A percentile compares a stretch with the other conserved stretches of the same genome.
These are phyloP conservation scores for Helicolenus hilgendorfi DNA, from an alignment of 2,797 vertebrate species.

Conservation along the genomic window DNA sequence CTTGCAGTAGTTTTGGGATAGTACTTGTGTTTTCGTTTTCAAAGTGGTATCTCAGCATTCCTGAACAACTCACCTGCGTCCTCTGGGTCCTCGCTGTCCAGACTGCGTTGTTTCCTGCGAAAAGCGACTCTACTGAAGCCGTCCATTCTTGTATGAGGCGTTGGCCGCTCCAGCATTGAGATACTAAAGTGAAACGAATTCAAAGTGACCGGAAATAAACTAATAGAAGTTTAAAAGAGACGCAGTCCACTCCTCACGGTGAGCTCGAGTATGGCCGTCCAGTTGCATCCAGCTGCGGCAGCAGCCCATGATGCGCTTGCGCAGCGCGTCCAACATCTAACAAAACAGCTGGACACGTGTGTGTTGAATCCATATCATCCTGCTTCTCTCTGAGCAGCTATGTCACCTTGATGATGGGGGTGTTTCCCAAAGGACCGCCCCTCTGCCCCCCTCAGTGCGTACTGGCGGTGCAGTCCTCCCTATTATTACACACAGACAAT, in stretches of 20 bases:
- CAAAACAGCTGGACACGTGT: background rate
- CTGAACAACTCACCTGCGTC: conserved; percentile 72
- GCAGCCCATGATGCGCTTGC: background rate
- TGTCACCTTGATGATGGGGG: conserved; percentile 38
- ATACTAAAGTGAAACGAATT: background rate
- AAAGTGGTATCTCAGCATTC: background rate
- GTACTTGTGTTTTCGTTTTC: background rate
- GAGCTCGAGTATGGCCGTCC: background rate
- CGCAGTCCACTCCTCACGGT: background rate
- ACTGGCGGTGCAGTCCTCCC: background rate
- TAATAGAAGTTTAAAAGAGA: background rate
- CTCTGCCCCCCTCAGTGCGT: background rate
- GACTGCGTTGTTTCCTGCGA: conserved; percentile 77
- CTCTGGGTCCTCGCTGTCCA: conserved; percentile 19
- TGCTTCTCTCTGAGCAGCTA: background rate
- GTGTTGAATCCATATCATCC: background rate
- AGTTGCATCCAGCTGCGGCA: background rate
- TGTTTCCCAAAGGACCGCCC: conserved; percentile 16
- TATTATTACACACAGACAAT: background rate
- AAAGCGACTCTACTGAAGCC: conserved; percentile 87
- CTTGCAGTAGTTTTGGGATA: too few species aligned
- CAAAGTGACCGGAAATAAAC: background rate
- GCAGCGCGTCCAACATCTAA: background rate
- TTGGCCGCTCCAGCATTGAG: conserved; percentile 73
- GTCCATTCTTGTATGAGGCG: conserved; percentile 66